Evolutionary conservation across 2,888 invertebrate genomes (phyloP), one percentile per base, ranked within the genome.

Genomic region (Cerastoderma edule): DNA sequence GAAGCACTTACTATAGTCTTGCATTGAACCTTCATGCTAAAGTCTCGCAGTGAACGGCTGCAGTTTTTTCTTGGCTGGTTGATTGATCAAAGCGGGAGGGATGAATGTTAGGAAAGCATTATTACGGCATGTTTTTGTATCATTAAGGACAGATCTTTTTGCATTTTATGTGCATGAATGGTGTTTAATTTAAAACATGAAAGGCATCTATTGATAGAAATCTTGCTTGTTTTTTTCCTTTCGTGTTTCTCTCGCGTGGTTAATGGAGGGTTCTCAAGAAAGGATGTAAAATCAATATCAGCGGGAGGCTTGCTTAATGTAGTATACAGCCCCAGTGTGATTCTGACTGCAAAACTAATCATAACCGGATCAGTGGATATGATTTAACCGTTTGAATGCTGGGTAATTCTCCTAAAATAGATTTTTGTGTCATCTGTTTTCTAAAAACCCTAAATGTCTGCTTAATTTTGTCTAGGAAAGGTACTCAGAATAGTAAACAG

Each of bases 181-280:
- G 56, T 56, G 32, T 56, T 56, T 56, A 56, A 56, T 56, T 56
- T 56, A 56, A 56, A 24, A 56, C 56, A 56, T 56, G 56, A 56
- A 56, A 32, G 56, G 32, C 5, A n/a, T 24, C 28, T 32, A 56
- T 56, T 56, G 56, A 56, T 56, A 56, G 32, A 32, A 56, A 56
- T 56, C 56, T 28, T 24, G 56, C 24, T 32, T n/a, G 28, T 56
- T 56, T 56, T 56, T 5, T 32, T 3, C 10, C 56, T 2, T 2
- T n/a, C n/a, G n/a, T n/a, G n/a, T n/a, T 30, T 53, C 27, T 56
- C 32, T 56, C 27, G 32, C 32, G 27, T 32, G 32, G 56, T 32
- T 56, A 56, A 53, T 53, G 27, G 28, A 53, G 53, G 24, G 53
- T 53, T 53, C 8, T 13, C 10, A 24, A 3, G n/a, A 53, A 53